A percentile compares a stretch with the other conserved stretches of the same genome.
phyloP scores from a whole-genome alignment of 2,797 vertebrate genomes.

The Danio tinwini region DNA sequence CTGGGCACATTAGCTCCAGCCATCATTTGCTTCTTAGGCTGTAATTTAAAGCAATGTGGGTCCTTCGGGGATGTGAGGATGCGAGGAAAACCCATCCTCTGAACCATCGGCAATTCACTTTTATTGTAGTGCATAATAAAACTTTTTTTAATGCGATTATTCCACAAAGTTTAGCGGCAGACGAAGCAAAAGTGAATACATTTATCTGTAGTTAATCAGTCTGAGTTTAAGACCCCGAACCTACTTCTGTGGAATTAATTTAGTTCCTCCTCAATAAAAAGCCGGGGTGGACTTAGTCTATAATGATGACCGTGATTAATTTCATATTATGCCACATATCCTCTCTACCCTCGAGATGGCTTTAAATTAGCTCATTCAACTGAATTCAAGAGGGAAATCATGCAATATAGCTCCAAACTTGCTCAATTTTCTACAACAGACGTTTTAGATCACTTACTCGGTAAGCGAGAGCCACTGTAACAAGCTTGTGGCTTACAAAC shows the following conservation, averaged over 20 bases:
- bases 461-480: background rate
- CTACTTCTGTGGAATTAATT: constrained; percentile 50
- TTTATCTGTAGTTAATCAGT: constrained; percentile 65
- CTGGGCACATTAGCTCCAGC: constrained; percentile 47
- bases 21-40: constrained; percentile 52
- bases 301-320: constrained; percentile 64
- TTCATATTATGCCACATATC: constrained; percentile 49
- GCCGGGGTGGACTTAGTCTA: constrained; percentile 21
- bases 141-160: constrained; percentile 49
- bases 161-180: constrained; percentile 49
- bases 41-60: constrained; percentile 53
- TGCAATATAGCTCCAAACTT: constrained; percentile 29
- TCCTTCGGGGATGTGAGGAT: constrained; percentile 40
- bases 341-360: constrained; percentile 16
- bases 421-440: constrained; percentile 20
- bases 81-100: constrained; percentile 47
- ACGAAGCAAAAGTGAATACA: constrained; percentile 50
- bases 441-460: constrained; percentile 11
- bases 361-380: constrained; percentile 45
- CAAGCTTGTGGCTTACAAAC: background rate
- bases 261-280: constrained; percentile 54
- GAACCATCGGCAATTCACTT: constrained; percentile 50
- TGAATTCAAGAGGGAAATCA: constrained; percentile 38
- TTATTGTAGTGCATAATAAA: constrained; percentile 46
- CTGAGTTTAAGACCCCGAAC: constrained; percentile 23